Evolutionary conservation across 2,888 invertebrate genomes (phyloP).

Genomic region (Drosophila pseudotalamancana): DNA sequence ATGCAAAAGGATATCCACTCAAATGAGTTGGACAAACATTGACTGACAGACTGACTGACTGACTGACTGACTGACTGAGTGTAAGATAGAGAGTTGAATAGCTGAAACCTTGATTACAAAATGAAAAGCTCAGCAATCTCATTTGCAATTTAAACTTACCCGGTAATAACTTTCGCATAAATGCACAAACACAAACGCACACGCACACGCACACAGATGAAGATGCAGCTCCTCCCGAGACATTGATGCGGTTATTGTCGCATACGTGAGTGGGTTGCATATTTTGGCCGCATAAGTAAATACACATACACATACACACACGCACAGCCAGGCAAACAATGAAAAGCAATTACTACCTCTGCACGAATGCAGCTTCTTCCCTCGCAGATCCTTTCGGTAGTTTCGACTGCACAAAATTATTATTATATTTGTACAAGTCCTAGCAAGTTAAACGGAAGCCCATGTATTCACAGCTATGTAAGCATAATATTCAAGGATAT

Average conservation of each 20-base stretch:
- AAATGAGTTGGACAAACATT: slow-evolving; percentile 58
- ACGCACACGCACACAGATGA: neutral
- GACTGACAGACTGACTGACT: slow-evolving; percentile 8
- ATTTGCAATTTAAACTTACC: slow-evolving; percentile 55
- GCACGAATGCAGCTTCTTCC: slow-evolving; percentile 17
- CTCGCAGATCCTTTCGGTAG: too few species aligned
- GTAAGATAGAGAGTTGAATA: slow-evolving; percentile 15
- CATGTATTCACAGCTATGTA: slow-evolving; percentile 9
- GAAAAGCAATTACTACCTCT: slow-evolving; percentile 55
- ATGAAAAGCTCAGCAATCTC: slow-evolving; percentile 39
- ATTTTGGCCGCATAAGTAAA: slow-evolving; percentile 51
- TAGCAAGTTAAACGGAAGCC: slow-evolving; percentile 50
- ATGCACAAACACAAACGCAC: slow-evolving; percentile 16
- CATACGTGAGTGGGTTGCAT: slow-evolving; percentile 43
- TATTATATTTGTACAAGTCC: slow-evolving; percentile 64
- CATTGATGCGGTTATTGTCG: slow-evolving; percentile 67
- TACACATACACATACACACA: slow-evolving; percentile 20
- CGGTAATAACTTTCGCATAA: slow-evolving; percentile 36
- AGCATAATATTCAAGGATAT: neutral
- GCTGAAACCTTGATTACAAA: slow-evolving; percentile 48
- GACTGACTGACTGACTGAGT: slow-evolving; percentile 2
- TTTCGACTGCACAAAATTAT: too few species aligned
- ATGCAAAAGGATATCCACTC: slow-evolving; percentile 15
- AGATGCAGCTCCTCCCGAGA: slow-evolving; percentile 7
- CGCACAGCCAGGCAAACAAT: slow-evolving; percentile 38